These are phyloP conservation scores for Pandion haliaetus DNA, from an alignment of 2,113 vertebrate genomes.

Conservation along the genomic window DNA sequence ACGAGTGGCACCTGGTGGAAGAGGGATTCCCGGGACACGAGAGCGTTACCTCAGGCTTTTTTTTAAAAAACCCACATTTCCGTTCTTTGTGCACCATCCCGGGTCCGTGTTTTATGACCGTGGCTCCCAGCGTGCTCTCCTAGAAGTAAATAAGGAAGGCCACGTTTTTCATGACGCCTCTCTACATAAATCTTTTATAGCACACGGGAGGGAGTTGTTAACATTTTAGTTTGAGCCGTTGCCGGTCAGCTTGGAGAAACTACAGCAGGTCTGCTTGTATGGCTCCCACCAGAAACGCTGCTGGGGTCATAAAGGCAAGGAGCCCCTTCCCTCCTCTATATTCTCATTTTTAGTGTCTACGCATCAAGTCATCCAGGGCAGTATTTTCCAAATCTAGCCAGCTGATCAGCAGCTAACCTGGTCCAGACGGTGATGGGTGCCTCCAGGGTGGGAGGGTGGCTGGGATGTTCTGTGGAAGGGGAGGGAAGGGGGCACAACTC, in stretches of 20 bases:
- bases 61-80: background rate
- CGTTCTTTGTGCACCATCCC: background rate
- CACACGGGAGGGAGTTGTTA: background rate
- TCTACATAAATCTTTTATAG: too few relatives aligned
- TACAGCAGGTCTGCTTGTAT: accelerated
- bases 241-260: background rate
- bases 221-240: background rate
- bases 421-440: accelerated
- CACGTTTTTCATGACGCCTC: background rate
- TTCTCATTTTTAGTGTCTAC: too few relatives aligned
- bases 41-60: accelerated
- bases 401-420: background rate
- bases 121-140: background rate
- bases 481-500: background rate
- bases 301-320: accelerated
- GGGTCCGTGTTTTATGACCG: accelerated
- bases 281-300: accelerated
- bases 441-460: background rate
- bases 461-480: background rate
- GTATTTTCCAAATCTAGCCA: background rate
- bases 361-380: background rate
- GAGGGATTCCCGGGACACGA: accelerated
- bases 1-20: background rate
- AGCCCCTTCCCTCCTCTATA: background rate
- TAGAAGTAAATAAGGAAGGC: background rate